Base-by-base conservation (phyloP, 2,888 invertebrate species). In the Eupithecia vulgata region DNA sequence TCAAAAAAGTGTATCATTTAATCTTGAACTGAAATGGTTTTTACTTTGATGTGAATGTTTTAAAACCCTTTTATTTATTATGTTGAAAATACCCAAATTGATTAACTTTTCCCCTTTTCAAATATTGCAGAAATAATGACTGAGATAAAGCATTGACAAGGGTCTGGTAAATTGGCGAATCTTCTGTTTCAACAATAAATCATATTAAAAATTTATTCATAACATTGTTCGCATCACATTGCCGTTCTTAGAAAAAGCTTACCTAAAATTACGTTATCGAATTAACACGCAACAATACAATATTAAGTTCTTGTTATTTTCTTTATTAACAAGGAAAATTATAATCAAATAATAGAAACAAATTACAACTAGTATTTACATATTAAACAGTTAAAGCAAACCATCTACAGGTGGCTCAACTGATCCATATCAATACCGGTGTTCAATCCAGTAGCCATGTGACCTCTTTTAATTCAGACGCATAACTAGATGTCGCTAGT, bases 171-270 rank as follows among this genome's bases (percentile, higher is more conserved):
- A 25, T 52, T 57, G n/a, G 57, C 61, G 34, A 61, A 61, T 34
- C 34, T 34, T 61, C 30, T 5, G 17, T 40, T 65, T 25, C 13
- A 40, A 65, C 62, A 48, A 52, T 35, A 61, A 48, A 64, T 70
- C 13, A 48, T 52, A 70, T 70, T 64, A 25, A 10, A 8, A 17
- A 62, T 35, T 70, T 25, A 48, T 70, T 48, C 8, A 52, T 67
- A 35, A 35, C 45, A 37, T 7, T 25, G 70, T 70, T 73, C 70
- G 67, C 64, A 70, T 71, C 64, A 74, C 70, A 70, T 64, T 21
- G n/a, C 67, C 68, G 52, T 68, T 65, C 77, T 78, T 67, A 79
- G 68, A 62, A 64, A 48, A 65, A 69, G 66, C 66, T 67, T 52
- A 62, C 71, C 59, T 68, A 61, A 68, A 73, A 76, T 68, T 71